Evolutionary conservation across 2,797 vertebrate species (phyloP), one percentile per base, ranked within the genome.

Genomic region (Forpus xanthops): DNA sequence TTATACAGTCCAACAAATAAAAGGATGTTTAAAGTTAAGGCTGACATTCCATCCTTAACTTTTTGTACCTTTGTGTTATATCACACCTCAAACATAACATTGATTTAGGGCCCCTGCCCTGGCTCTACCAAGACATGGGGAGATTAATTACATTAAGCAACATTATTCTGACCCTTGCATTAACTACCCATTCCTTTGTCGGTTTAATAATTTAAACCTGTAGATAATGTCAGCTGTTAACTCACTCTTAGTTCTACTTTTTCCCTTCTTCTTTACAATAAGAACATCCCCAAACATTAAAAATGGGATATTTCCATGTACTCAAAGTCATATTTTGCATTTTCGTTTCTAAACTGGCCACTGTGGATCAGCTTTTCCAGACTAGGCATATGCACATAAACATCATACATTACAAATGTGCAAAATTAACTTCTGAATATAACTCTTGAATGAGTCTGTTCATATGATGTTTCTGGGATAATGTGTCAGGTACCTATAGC

Each of bases 31-130:
- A 96, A 96, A 96, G 95, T 80, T 93, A 81, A 93, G 93, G 77
- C 45, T 85, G 94, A 96, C 96, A 96, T 97, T 97, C 95, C 92
- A 95, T 97, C 96, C 96, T 95, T 95, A 85, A 83, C 92, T 94
- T 94, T 97, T 91, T 93, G 91, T 94, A 95, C 94, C 94, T 96
- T 96, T 94, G 95, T 97, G 97, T 95, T 97, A 78, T 78, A 86
- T 96, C 97, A 92, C 94, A 91, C 93, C 93, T 94, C 93, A 87
- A 93, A 96, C 96, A 96, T 90, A 97, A 94, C 96, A 84, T 75
- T 33, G 88, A 92, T 93, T 97, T 77, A 65, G 35, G 89, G 93
- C 77, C 88, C 79, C 80, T 86, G 89, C 90, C 87, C 56, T 11
- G 71, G 41, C 39, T 74, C 49, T 81, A 72, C 70, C 67, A 82